Conservation (phyloP, 2,888 invertebrate species). For the Harpagoxenus sublaevis region DNA sequence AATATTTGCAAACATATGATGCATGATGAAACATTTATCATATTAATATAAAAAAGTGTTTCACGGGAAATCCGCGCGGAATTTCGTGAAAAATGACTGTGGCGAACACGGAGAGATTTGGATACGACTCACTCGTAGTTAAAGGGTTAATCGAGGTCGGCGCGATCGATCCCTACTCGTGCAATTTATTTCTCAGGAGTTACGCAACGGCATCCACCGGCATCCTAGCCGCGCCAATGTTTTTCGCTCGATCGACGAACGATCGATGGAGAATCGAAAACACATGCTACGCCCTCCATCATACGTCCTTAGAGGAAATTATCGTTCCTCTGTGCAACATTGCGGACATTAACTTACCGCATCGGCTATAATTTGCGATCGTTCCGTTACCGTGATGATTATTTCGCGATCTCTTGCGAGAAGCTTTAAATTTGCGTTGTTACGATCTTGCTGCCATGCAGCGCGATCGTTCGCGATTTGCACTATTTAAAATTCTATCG, state of each 20-base stretch:
- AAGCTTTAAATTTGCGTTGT: slow-evolving; percentile 37
- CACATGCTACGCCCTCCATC: slow-evolving; percentile 53
- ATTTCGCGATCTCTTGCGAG: slow-evolving; percentile 25
- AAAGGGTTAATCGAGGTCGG: slow-evolving; percentile 56
- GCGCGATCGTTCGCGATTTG: slow-evolving; percentile 2
- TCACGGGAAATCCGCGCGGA: not conserved
- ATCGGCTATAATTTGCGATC: slow-evolving; percentile 43
- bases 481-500: not conserved
- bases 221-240: slow-evolving; percentile 26
- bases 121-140: slow-evolving; percentile 47
- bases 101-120: slow-evolving; percentile 38
- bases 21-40: slow-evolving; percentile 11
- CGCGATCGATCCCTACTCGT: slow-evolving; percentile 47
- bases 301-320: slow-evolving; percentile 43
- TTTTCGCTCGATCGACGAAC: slow-evolving; percentile 40
- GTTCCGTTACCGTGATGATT: slow-evolving; percentile 41
- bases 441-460: not conserved
- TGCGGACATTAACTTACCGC: slow-evolving; percentile 43
- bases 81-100: slow-evolving; percentile 43
- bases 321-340: slow-evolving; percentile 38
- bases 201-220: slow-evolving; percentile 46
- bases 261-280: slow-evolving; percentile 47
- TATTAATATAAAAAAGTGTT: slow-evolving; percentile 1
- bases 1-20: not conserved
- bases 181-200: slow-evolving; percentile 46